These are phyloP conservation scores for Danionella cerebrum DNA, from an alignment of 2,113 vertebrate genomes.

Conservation along the genomic window DNA sequence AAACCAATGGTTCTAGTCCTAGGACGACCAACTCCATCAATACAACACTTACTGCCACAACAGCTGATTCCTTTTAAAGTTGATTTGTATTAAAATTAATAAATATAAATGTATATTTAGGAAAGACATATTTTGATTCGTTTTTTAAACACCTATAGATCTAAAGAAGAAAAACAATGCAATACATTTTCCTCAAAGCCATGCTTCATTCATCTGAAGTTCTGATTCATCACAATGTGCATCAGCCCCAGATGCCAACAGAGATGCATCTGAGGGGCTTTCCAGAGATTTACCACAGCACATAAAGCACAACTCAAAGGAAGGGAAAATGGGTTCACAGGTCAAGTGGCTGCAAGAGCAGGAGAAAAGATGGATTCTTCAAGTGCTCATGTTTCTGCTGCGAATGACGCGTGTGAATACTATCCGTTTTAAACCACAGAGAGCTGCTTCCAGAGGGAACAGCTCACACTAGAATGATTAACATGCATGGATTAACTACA, in stretches of 20 bases:
- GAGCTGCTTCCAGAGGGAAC: neutral
- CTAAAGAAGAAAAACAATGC: too few species aligned
- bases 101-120: too few species aligned
- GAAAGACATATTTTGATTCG: too few species aligned
- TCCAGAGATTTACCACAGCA: slow-evolving; percentile 48
- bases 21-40: too few species aligned
- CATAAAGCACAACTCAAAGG: slow-evolving; percentile 42
- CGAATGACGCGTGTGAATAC: neutral
- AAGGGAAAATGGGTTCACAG: slow-evolving; percentile 36
- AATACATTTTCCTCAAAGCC: too few species aligned
- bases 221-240: neutral
- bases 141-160: too few species aligned
- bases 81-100: too few species aligned
- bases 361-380: slow-evolving; percentile 34
- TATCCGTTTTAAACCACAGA: neutral
- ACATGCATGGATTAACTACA: neutral
- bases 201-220: neutral
- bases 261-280: slow-evolving; percentile 43
- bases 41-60: too few species aligned
- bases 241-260: slow-evolving; percentile 25
- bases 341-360: slow-evolving; percentile 46
- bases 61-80: too few species aligned
- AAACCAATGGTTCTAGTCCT: too few species aligned
- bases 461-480: neutral
- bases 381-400: slow-evolving; percentile 50